Evolutionary conservation across 2,113 vertebrate species (phyloP), one percentile per base, ranked within the genome.

Genomic region (Stercorarius parasiticus): DNA sequence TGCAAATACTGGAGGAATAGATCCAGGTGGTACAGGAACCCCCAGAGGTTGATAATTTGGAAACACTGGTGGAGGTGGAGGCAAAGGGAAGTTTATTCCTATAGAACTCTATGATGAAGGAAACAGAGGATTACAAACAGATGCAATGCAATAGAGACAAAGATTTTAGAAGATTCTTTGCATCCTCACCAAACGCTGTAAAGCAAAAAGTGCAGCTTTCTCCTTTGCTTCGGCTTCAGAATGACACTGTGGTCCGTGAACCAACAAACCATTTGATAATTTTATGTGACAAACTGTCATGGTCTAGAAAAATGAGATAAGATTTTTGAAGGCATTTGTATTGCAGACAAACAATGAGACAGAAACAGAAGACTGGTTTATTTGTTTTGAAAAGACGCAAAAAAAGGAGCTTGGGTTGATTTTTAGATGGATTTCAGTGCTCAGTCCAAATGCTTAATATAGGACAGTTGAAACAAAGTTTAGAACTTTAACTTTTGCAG

Each of bases 191-290:
- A 99, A 97, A 73, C 98, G 98, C 55, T 99, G 99, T 69, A 99
- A 98, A 82, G 99, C 99, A 95, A 99, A 99, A 81, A 99, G 97
- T 0, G 99, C 99, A 19, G 99, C 99, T 90, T 99, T 99, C 95
- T 99, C 99, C 98, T 99, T 99, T 50, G 99, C 99, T 81, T 99
- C 99, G 42, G 98, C 98, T 97, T 99, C 99, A 22, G 99, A 98
- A 84, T 98, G 99, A 96, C 99, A 99, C 95, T 99, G 99, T 1
- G 99, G 99, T 10, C 99, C 99, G 2, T 99, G 99, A 29, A 99
- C 98, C 96, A 99, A 96, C 59, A 99, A 94, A 69, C 99, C 99
- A 34, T 98, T 99, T 34, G 99, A 99, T 85, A 99, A 97, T 87
- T 99, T 99, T 77, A 99, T 99, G 92, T 99, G 99, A 97, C 99